Conservation (phyloP, 1,140 invertebrate genomes). For the Diprion similis region DNA sequence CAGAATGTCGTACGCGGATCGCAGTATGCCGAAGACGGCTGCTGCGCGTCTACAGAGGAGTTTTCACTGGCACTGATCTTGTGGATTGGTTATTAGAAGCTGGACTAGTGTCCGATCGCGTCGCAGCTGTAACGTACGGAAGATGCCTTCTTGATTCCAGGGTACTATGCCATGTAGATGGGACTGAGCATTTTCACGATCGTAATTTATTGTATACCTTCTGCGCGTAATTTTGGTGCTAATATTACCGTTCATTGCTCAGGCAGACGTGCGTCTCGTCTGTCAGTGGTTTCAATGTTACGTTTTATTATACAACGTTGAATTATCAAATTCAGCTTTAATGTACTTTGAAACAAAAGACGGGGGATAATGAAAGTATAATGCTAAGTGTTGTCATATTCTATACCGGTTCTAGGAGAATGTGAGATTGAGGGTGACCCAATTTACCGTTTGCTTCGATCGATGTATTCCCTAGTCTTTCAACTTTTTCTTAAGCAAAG, state of each 20-base stretch:
- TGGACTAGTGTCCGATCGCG: constrained; percentile 76
- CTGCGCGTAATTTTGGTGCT: constrained; percentile 36
- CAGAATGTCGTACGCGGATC: constrained; percentile 81
- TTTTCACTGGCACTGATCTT: constrained; percentile 84
- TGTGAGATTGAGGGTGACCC: too few relatives aligned
- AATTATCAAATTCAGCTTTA: constrained; percentile 1
- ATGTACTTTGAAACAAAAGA: too few relatives aligned
- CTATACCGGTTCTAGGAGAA: too few relatives aligned
- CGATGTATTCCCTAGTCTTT: not conserved
- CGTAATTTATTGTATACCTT: constrained; percentile 76
- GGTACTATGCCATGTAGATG: constrained; percentile 82
- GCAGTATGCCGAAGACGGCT: constrained; percentile 72
- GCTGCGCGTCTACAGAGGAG: constrained; percentile 75
- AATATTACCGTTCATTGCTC: constrained; percentile 3
- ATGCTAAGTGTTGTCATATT: too few relatives aligned
- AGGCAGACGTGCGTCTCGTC: not conserved
- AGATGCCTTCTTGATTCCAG: constrained; percentile 81
- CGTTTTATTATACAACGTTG: not conserved
- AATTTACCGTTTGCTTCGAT: too few relatives aligned
- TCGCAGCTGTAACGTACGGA: constrained; percentile 84
- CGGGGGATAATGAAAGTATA: too few relatives aligned
- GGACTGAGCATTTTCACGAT: constrained; percentile 82
- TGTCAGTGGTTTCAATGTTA: constrained; percentile 16
- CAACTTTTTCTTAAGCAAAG: not conserved
- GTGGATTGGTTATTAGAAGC: constrained; percentile 86